phyloP scores from a whole-genome alignment of 2,113 vertebrate species.

The Etheostoma cragini region DNA sequence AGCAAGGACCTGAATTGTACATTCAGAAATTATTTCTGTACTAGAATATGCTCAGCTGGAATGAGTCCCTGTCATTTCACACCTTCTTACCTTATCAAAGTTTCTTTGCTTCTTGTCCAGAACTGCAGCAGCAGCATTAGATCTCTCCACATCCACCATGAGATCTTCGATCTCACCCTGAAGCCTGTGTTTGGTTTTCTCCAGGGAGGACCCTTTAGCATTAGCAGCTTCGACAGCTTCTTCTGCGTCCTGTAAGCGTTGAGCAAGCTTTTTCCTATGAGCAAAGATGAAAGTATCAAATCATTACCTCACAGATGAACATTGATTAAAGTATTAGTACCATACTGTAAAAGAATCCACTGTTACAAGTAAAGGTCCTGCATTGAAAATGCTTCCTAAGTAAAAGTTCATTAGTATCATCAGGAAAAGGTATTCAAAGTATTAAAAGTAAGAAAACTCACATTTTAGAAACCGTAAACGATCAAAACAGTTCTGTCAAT shows the following conservation, averaged over 20 bases:
- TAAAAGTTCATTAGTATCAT: too few species aligned
- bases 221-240: constrained; percentile 55
- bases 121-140: constrained; percentile 58
- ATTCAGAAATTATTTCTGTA: not conserved
- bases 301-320: not conserved
- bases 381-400: too few species aligned
- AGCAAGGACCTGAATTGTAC: constrained; percentile 65
- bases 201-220: constrained; percentile 61
- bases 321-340: too few species aligned
- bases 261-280: constrained; percentile 51
- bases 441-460: too few species aligned
- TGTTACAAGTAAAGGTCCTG: too few species aligned
- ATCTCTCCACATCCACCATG: constrained; percentile 64
- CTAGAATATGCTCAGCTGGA: not conserved
- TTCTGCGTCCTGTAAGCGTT: constrained; percentile 58
- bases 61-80: not conserved
- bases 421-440: too few species aligned
- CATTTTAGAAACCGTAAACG: too few species aligned
- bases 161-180: constrained; percentile 64
- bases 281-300: not conserved
- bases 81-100: constrained; percentile 54
- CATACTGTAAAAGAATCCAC: too few species aligned
- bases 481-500: too few species aligned
- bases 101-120: constrained; percentile 67
- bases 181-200: constrained; percentile 67